phyloP scores from a whole-genome alignment of 2,113 vertebrate genomes.

The Telmatochromis sp. region DNA sequence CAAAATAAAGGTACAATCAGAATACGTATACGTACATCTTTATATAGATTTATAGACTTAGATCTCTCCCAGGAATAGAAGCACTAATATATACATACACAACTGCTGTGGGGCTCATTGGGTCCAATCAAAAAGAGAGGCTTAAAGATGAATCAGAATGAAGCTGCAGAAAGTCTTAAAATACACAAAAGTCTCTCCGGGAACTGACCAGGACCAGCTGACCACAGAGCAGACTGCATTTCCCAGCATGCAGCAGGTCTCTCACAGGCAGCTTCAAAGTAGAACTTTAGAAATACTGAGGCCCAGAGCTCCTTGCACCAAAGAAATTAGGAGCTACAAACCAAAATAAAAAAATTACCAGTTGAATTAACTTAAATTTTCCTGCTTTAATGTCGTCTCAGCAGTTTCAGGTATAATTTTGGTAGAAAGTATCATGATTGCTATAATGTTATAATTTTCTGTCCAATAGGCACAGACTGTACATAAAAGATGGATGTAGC shows the following conservation, averaged over 20 bases:
- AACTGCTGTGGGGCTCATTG: background rate
- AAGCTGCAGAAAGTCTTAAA: background rate
- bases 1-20: constrained; percentile 52
- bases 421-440: background rate
- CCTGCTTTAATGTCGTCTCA: background rate
- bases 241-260: constrained; percentile 50
- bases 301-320: background rate
- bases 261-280: background rate
- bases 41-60: constrained; percentile 48
- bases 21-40: constrained; percentile 36
- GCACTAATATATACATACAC: constrained; percentile 30
- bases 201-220: background rate
- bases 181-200: background rate
- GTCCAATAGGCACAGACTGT: background rate
- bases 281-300: background rate
- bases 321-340: background rate
- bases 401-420: background rate
- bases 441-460: background rate
- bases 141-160: constrained; percentile 1
- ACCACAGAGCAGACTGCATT: constrained; percentile 14
- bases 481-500: background rate
- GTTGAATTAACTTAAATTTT: background rate
- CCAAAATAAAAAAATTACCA: background rate
- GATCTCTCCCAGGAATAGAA: constrained; percentile 23
- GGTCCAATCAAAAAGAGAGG: background rate